Base-by-base conservation (phyloP, 92 coral and sea anemone genomes). In the Virgularia gustaviana region DNA sequence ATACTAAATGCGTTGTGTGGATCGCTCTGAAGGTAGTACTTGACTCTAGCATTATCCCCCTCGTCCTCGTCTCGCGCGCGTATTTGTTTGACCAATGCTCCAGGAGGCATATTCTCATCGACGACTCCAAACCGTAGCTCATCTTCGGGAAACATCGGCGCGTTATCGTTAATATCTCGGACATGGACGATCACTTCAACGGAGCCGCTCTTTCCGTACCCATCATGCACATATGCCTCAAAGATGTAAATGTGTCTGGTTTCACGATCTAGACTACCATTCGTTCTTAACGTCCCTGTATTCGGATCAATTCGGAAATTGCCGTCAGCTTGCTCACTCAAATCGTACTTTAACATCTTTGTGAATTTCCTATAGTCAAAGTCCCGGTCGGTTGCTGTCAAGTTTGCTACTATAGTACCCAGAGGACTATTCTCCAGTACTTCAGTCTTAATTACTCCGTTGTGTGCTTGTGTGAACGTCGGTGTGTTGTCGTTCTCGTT, bases 401-500 rank as follows among this genome's bases (percentile, higher is more conserved):
- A 58, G 52, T 35, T 77, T 32, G 87, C 52, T 38, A 94, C 96
- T 36, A 65, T 25, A 9, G 88, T 87, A 24, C 88, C 92, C 9
- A 58, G 54, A 0, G 81, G 82, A 19, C 64, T 79, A 38, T 87
- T 79, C 79, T 94, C 99, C 16, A 25, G 54, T 18, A 89, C 83
- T 25, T 35, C 37, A 1, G 85, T 90, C 55, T 79, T 66, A 67
- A 89, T 83, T 0, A 54, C 37, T n/a, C 73, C 37, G 30, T 79
- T 83, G 7, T 34, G 28, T 16, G 42, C 16, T 28, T 65, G 39
- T n/a, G n/a, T n/a, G 68, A 94, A 94, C 56, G 29, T 73, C 18
- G 99, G 99, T 55, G 82, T 78, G 75, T 94, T 89, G 42, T 94
- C 99, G 42, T 94, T 94, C 7, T 79, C 80, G 45, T 94, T 88